Evolutionary conservation across 2,113 vertebrate species (phyloP).

Genomic region (Ctenodactylus gundi): DNA sequence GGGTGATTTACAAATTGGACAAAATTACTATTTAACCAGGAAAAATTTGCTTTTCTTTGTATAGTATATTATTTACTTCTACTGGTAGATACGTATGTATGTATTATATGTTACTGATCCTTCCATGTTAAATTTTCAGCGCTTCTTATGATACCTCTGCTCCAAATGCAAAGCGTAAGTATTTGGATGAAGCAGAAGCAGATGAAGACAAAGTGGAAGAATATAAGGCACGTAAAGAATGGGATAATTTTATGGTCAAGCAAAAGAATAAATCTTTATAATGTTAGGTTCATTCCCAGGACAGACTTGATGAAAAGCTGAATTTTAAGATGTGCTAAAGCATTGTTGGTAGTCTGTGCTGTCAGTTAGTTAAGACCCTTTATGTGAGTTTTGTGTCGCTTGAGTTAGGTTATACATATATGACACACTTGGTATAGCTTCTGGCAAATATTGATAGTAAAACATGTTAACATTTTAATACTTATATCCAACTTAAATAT

Average conservation of each 20-base stretch:
- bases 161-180: constrained; percentile 89
- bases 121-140: constrained; percentile 80
- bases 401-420: neutral
- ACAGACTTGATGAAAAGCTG: neutral
- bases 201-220: constrained; percentile 95
- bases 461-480: neutral
- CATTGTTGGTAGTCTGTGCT: neutral
- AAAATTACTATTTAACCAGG: neutral
- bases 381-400: neutral
- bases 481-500: neutral
- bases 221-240: constrained; percentile 87
- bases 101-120: neutral
- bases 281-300: neutral
- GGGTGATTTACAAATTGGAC: neutral
- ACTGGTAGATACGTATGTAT: neutral
- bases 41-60: neutral
- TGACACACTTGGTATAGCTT: neutral
- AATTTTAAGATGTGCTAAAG: neutral
- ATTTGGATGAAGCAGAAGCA: constrained; percentile 91
- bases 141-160: constrained; percentile 93
- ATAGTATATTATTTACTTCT: neutral
- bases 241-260: neutral
- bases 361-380: neutral
- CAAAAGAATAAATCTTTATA: neutral
- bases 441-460: neutral